A percentile compares a stretch with the other conserved stretches of the same genome.
Evolutionary conservation across 2,113 vertebrate species (phyloP).

Genomic region (Hiodon alosoides): DNA sequence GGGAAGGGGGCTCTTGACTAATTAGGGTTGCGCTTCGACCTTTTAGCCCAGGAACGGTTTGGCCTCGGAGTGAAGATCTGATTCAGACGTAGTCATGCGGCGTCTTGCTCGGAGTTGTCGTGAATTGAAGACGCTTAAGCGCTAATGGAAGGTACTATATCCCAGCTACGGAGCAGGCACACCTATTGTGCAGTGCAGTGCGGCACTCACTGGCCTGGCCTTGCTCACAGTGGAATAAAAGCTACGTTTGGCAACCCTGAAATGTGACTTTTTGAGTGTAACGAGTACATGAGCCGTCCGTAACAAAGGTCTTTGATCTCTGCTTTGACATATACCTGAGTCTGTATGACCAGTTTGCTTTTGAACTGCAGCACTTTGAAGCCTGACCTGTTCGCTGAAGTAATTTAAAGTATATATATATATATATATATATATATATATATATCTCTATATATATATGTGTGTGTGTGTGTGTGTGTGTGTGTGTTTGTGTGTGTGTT

Average conservation of each 20-base stretch:
- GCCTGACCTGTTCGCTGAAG: constrained; percentile 16
- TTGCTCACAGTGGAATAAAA: background rate
- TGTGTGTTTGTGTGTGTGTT: background rate
- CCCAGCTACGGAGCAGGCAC: no score
- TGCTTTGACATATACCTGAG: constrained; percentile 1
- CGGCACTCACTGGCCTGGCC: background rate
- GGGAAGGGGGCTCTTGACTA: background rate
- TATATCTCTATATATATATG: no score
- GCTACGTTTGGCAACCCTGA: constrained; percentile 1
- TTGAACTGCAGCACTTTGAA: constrained; percentile 11
- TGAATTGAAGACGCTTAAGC: no score
- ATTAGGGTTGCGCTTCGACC: background rate
- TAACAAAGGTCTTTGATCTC: constrained; percentile 10
- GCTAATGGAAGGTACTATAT: no score
- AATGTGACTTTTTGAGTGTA: background rate
- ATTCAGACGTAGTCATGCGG: no score
- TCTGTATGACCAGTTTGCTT: constrained; percentile 4
- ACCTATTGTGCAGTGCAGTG: background rate
- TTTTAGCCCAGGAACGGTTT: background rate
- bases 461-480: no score
- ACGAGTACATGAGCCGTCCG: background rate
- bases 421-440: background rate
- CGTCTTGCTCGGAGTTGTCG: no score
- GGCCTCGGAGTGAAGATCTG: no score
- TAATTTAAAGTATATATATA: constrained; percentile 22